Evolutionary conservation across 2,113 vertebrate species (phyloP).

Genomic region (Datnioides undecimradiatus): DNA sequence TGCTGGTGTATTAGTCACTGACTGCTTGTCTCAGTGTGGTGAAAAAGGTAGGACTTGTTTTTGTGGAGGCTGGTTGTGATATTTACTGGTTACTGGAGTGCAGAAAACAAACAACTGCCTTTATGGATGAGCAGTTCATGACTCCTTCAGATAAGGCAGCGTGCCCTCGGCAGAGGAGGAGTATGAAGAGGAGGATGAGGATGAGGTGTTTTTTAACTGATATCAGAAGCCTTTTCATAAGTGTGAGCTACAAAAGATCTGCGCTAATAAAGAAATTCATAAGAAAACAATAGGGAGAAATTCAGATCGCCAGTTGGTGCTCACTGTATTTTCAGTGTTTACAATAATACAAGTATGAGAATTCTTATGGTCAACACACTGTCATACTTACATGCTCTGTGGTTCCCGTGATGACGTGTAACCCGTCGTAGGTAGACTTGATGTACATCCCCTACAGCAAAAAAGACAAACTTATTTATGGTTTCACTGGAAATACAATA

Average conservation of each 20-base stretch:
- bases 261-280: not conserved
- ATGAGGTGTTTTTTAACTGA: not conserved
- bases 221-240: not conserved
- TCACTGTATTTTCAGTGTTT: not conserved
- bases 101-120: conserved; percentile 38
- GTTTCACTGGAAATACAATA: conserved; percentile 33
- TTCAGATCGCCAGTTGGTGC: not conserved
- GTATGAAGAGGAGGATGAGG: conserved; percentile 11
- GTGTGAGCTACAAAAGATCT: not conserved
- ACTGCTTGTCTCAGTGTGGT: conserved; percentile 34
- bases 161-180: conserved; percentile 5
- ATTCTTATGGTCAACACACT: not conserved
- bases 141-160: conserved; percentile 24
- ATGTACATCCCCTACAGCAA: conserved; percentile 95
- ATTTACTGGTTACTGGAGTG: not conserved
- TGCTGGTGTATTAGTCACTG: conserved; percentile 67
- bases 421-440: conserved; percentile 97
- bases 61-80: conserved; percentile 40
- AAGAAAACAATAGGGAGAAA: not conserved
- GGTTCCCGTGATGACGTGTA: conserved; percentile 98
- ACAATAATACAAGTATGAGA: not conserved
- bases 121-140: conserved; percentile 20
- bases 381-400: conserved; percentile 94
- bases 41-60: conserved; percentile 36
- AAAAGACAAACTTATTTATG: conserved; percentile 2